Percentiles rank a stretch among this genome's conserved stretches.
phyloP scores from a whole-genome alignment of 2,888 invertebrate genomes.

The Polydesmus complanatus region DNA sequence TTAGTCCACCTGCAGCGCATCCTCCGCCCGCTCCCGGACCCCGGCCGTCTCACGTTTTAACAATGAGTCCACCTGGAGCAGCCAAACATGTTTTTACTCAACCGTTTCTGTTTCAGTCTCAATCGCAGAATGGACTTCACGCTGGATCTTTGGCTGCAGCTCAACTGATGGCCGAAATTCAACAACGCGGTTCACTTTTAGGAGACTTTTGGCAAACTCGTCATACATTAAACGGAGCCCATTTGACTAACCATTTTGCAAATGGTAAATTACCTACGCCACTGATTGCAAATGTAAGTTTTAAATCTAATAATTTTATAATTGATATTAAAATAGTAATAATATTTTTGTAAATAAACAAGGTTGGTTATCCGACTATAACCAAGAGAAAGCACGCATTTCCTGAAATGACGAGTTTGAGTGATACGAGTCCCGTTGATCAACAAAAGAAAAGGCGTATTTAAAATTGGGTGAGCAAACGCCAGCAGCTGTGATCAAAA shows the following conservation, averaged over 20 bases:
- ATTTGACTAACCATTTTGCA: background rate
- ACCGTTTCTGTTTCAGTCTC: background rate
- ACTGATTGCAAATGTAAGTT: background rate
- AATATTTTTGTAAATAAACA: no score
- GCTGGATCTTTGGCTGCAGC: background rate
- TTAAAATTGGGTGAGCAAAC: background rate
- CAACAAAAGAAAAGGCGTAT: background rate
- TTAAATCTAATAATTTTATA: background rate
- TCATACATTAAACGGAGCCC: background rate
- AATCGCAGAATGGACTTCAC: no score
- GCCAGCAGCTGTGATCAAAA: background rate
- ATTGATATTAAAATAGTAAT: background rate
- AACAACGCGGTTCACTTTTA: conserved; percentile 9
- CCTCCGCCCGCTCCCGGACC: background rate
- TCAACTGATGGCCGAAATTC: conserved; percentile 12
- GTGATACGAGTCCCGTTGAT: background rate
- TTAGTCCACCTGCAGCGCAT: conserved; percentile 5
- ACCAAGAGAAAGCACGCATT: background rate
- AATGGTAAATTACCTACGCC: background rate
- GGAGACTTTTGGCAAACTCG: conserved; percentile 11
- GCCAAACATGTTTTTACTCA: background rate
- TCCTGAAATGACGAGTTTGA: background rate
- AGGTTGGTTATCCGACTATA: background rate
- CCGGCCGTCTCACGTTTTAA: background rate
- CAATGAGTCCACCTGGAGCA: background rate